Base-by-base conservation (phyloP, 2,888 invertebrate genomes). In the Thalpophila matura region DNA sequence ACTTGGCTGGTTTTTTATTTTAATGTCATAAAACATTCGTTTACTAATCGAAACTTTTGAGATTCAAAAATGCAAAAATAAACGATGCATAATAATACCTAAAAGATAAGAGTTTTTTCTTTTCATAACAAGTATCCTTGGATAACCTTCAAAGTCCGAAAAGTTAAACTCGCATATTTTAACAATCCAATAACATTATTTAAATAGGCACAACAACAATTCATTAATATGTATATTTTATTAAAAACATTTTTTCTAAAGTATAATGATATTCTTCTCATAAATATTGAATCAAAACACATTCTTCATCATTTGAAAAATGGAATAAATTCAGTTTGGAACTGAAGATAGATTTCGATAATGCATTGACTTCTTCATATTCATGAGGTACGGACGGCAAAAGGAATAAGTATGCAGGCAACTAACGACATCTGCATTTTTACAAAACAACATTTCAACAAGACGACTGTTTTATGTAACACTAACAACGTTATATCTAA, bases 281-380 rank as follows among this genome's bases (percentile, higher is more conserved):
- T 76, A 49, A 63, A 73, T 73, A 76, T 71, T 64, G 22, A 37
- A 70, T 27, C 49, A 38, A 45, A 45, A 38, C 56, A 58, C 62
- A 54, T 63, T 61, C 31, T 51, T 60, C 54, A 57, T 50, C 29
- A 56, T 62, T 54, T 64, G 37, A 55, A 61, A 58, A 27, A 69
- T 51, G 46, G 18, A 57, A 74, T 63, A 75, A 53, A 68, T 67
- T 69, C 45, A 51, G 45, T 18, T 55, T 43, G 43, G 40, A 56
- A 64, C 61, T 53, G 38, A 56, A 59, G 59, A 75, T 70, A 77
- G 60, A 68, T 73, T 78, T 78, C 60, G 73, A 82, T 82, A 80
- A 81, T 79, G 75, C 73, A 69, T 74, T 65, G 58, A 72, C 67
- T 64, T 71, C 66, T 84, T 79, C 76, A 79, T 81, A 81, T 84